Evolutionary conservation across 2,113 vertebrate genomes (phyloP).

Genomic region (Pachycephala philippinensis): DNA sequence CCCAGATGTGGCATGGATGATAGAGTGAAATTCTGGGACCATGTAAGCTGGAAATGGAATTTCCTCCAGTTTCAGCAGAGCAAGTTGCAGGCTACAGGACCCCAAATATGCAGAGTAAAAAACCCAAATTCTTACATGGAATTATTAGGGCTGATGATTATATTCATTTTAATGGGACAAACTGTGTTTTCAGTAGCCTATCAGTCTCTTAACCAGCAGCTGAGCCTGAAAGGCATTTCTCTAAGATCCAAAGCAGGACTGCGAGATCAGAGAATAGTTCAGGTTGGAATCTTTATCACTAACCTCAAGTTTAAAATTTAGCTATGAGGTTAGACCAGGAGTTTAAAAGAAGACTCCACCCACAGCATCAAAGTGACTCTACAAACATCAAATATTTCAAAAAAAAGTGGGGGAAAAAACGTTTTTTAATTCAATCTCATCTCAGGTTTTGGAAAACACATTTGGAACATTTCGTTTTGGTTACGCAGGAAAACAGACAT

Average conservation of each 20-base stretch:
- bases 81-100: not conserved
- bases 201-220: not conserved
- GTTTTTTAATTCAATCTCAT: not conserved
- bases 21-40: not conserved
- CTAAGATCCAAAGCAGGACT: not conserved
- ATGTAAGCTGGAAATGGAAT: not conserved
- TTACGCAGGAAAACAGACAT: not conserved
- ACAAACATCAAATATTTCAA: not conserved
- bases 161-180: not conserved
- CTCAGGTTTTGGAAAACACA: not conserved
- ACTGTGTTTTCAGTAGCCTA: not conserved
- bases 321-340: not conserved
- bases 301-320: not conserved
- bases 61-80: not conserved
- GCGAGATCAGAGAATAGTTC: not conserved
- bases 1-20: not conserved
- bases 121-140: not conserved
- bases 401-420: rapidly evolving
- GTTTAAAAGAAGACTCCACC: not conserved
- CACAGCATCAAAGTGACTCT: not conserved
- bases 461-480: not conserved
- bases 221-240: not conserved
- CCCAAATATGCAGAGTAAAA: not conserved
- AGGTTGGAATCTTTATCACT: not conserved
- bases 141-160: not conserved